A percentile compares a stretch with the other conserved stretches of the same genome.
These are phyloP conservation scores for Tricholauxania praeusta DNA, from an alignment of 2,888 invertebrate genomes.

Conservation along the genomic window DNA sequence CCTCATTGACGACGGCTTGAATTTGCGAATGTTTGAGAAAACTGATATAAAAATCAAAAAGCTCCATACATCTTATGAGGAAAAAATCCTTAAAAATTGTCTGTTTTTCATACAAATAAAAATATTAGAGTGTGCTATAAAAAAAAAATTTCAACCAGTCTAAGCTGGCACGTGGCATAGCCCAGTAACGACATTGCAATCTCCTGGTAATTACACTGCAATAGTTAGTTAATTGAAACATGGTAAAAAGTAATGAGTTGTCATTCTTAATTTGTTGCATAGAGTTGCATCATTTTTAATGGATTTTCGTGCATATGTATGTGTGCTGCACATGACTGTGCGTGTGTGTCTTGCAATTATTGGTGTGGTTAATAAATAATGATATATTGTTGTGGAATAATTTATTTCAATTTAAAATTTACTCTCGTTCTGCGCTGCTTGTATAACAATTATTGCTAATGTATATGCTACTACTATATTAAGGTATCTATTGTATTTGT, in stretches of 20 bases:
- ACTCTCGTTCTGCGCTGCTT: conserved; percentile 41
- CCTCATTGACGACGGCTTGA: too few relatives aligned
- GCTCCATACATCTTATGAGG: too few relatives aligned
- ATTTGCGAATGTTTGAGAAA: too few relatives aligned
- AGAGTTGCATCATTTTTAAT: conserved; percentile 13
- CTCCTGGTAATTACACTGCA: too few relatives aligned
- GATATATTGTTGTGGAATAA: conserved; percentile 48
- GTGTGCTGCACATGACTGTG: not conserved
- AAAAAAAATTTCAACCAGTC: too few relatives aligned
- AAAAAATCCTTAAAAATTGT: too few relatives aligned
- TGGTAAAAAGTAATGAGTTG: conserved; percentile 48
- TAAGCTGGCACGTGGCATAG: too few relatives aligned
- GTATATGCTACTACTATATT: conserved; percentile 24
- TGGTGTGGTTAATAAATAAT: conserved; percentile 48
- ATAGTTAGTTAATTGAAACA: conserved; percentile 30
- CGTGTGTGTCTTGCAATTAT: conserved; percentile 35
- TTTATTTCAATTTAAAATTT: conserved; percentile 46
- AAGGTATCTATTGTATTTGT: conserved; percentile 8
- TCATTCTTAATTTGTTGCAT: conserved; percentile 49
- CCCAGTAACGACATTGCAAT: too few relatives aligned
- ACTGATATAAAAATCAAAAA: too few relatives aligned
- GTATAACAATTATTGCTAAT: conserved; percentile 48
- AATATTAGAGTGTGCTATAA: too few relatives aligned
- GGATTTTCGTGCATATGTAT: not conserved
- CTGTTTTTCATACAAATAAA: too few relatives aligned